Evolutionary conservation across 2,797 vertebrate genomes (phyloP), one percentile per base, ranked within the genome.

Genomic region (Sebastolobus alascanus): DNA sequence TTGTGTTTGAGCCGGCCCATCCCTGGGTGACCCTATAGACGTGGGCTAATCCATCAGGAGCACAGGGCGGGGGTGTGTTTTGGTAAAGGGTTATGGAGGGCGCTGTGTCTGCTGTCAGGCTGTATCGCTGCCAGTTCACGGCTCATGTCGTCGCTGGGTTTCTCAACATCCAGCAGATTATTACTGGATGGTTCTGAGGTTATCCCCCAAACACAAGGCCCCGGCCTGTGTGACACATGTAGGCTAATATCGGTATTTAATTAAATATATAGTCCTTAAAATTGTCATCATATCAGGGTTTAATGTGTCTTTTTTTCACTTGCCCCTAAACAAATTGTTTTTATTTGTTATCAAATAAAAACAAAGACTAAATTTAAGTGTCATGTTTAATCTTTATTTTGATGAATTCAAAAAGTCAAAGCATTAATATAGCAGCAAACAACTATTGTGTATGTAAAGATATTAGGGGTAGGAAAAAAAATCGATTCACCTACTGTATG

Each of bases 21-120:
- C 93, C 87, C 84, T 25, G 81, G 50, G 71, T 92, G 93, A 95
- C 90, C 93, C 78, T 68, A 76, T 82, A 78, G 88, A 93, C 92
- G 75, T 2, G 29, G 79, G 83, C 80, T 90, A 90, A 95, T 95
- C 92, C 90, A 94, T 95, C 92, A 94, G 78, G 73, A 79, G 61
- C 68, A 7, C 18, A 46, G 83, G 80, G 74, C 22, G 55, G 84
- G 86, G 85, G 78, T 84, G 87, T 85, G n/a, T n/a, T 86, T 78
- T 85, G 84, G 84, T 82, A 38, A 82, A n/a, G 89, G 86, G 90
- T 80, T 87, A 61, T 73, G 76, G 69, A 90, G 79, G 79, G 70
- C 33, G 35, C 65, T 38, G 72, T 68, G 87, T 92, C 86, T 87
- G 84, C 82, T 87, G 87, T 91, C 87, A 83, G 84, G 70, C 71